Evolutionary conservation across 2,888 invertebrate species (phyloP), one percentile per base, ranked within the genome.

Genomic region (Drosophila mayaguana): DNA sequence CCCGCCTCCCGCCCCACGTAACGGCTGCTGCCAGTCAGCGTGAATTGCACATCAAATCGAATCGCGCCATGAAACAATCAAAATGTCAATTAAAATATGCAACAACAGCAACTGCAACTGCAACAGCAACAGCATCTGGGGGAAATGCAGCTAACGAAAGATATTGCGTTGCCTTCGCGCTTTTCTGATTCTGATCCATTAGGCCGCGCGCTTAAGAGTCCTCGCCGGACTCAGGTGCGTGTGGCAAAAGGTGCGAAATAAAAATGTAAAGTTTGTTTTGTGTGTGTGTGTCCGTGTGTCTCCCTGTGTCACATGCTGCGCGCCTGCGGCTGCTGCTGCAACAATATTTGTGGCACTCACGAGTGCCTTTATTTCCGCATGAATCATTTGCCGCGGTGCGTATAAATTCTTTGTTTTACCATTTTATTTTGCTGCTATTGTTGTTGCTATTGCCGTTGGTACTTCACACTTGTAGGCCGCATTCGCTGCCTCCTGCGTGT

Each of bases 351-450:
- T 71, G 64, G 63, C 76, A 83, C 86, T 82, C 85, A 57, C 72
- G 89, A 88, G 86, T 89, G 88, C 89, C 72, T 88, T 87, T 84
- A 84, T 62, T 89, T 89, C 80, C 80, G 82, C 83, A 88, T 86
- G 86, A 86, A 88, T 89, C 86, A 88, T 81, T 80, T 76, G 76
- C 56, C 64, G 34, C 71, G 67, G 32, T 59, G 72, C 75, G 71
- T 63, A 89, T 74, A 87, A 89, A 86, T 89, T 83, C 65, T 68
- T 74, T 25, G 64, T 70, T 65, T 69, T 80, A 51, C 59, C 63
- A 72, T 65, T 57, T 7, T 36, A 50, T 55, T 54, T 32, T 32
- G 32, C 32, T 32, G 32, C 32, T 5, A 28, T 28, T 28, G 28
- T 36, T 54, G 40, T 42, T 59, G 40, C n/a, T 28, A n/a, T 18